These are phyloP conservation scores for Acyrthosiphon pisum DNA, from an alignment of 1,140 invertebrate genomes.

Conservation along the genomic window DNA sequence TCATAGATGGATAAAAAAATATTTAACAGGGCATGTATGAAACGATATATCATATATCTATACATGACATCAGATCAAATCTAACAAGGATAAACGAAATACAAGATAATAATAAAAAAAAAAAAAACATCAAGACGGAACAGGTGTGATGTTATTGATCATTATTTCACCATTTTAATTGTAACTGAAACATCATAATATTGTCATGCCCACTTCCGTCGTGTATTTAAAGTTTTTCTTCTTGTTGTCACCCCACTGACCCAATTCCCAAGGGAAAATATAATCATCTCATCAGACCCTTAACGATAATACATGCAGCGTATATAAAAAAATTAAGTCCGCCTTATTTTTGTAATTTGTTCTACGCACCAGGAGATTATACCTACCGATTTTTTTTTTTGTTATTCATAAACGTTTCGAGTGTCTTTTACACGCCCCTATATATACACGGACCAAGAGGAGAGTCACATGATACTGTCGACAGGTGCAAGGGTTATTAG, in stretches of 20 bases:
- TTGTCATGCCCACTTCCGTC: not conserved
- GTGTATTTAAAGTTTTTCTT: slow-evolving; percentile 20
- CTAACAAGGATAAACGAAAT: not conserved
- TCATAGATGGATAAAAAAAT: not conserved
- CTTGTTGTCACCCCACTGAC: slow-evolving; percentile 3
- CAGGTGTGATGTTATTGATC: not conserved
- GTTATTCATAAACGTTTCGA: slow-evolving; percentile 27
- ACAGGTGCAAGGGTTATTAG: slow-evolving; percentile 46
- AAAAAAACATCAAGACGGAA: not conserved
- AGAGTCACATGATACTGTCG: slow-evolving; percentile 21
- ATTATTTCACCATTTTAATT: not conserved
- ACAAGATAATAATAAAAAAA: not conserved
- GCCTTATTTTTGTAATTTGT: slow-evolving; percentile 26
- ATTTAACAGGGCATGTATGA: not conserved
- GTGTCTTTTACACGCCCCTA: slow-evolving; percentile 22
- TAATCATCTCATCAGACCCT: not conserved
- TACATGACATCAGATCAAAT: not conserved
- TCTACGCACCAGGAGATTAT: not conserved
- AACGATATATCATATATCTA: not conserved
- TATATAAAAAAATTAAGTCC: slow-evolving; percentile 28
- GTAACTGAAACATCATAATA: slow-evolving; percentile 3
- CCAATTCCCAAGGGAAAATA: slow-evolving; percentile 48
- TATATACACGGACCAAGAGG: not conserved
- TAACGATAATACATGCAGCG: not conserved
- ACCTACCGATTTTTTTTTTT: not conserved